Base-by-base conservation (phyloP, 1,140 invertebrate species). In the Drosophila arizonae region DNA sequence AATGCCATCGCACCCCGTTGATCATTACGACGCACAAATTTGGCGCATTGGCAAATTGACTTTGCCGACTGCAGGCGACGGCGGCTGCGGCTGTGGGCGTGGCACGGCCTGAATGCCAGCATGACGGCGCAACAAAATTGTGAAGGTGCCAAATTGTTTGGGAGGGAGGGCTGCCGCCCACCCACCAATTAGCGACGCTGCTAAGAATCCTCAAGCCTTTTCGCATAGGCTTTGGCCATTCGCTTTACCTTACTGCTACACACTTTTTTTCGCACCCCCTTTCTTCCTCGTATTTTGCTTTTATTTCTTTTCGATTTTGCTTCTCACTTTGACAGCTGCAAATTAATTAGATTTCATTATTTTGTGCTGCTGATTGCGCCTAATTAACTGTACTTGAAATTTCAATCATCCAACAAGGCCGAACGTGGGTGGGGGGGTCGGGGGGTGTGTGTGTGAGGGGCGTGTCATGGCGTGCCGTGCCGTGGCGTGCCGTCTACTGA, bases 291-390 rank as follows among this genome's bases (percentile, higher is more conserved):
- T 26, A 28, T 60, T 8, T 17, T 21, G 56, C 55, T 73, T 66
- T 36, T n/a, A 17, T 24, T 50, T 36, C 15, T 4, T 39, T 76
- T 51, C 50, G 45, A 50, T 69, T 24, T 61, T 50, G 28, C 46
- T 67, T 26, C 54, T 17, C 65, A 63, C 75, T 87, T 87, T 87
- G 84, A 88, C 79, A 87, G 84, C 82, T 82, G 79, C 79, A 88
- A 87, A 87, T 87, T 87, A 87, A 87, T 87, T 87, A 88, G 82
- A 88, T 87, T 87, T 88, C 87, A 87, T 87, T 87, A 87, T 87
- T 87, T 81, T 78, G 67, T 60, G 58, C 69, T 64, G 46, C 58
- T 87, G 84, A 87, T 87, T 87, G 79, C 62, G 76, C 79, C 82
- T 87, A 88, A 87, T 87, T 87, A 88, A 87, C 84, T 87, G 79